Evolutionary conservation across 2,888 invertebrate genomes (phyloP).

Genomic region (Cartodere bifasciata): DNA sequence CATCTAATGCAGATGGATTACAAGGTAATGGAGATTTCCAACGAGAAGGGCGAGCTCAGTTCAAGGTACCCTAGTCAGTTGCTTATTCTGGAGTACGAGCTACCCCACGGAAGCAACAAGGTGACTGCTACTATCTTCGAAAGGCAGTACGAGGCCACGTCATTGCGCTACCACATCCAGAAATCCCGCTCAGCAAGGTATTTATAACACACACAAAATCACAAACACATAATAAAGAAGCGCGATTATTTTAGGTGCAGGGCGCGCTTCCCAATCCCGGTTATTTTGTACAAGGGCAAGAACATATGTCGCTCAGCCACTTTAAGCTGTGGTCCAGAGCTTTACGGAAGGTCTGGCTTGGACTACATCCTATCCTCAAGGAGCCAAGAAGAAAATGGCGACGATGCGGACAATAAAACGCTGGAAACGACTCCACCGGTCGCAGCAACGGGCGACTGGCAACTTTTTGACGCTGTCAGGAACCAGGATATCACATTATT

Average conservation of each 20-base stretch:
- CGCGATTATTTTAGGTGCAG: slow-evolving; percentile 49
- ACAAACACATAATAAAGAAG: slow-evolving; percentile 42
- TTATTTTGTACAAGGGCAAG: slow-evolving; percentile 62
- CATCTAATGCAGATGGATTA: slow-evolving; percentile 56
- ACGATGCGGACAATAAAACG: slow-evolving; percentile 21
- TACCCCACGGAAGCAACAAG: slow-evolving; percentile 19
- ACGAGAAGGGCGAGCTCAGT: slow-evolving; percentile 52
- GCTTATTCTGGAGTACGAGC: slow-evolving; percentile 49
- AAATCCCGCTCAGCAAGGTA: slow-evolving; percentile 10
- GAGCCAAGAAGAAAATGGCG: slow-evolving; percentile 9
- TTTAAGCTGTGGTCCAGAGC: slow-evolving; percentile 58
- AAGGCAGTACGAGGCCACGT: slow-evolving; percentile 3
- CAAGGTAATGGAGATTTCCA: slow-evolving; percentile 48
- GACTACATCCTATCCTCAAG: slow-evolving; percentile 32
- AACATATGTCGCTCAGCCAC: slow-evolving; percentile 64
- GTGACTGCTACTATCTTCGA: slow-evolving; percentile 6
- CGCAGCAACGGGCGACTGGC: slow-evolving; percentile 34
- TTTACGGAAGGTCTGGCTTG: slow-evolving; percentile 53
- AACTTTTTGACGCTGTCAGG: slow-evolving; percentile 49
- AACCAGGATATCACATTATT: slow-evolving; percentile 57
- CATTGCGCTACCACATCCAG: slow-evolving; percentile 10
- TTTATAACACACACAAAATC: slow-evolving; percentile 39
- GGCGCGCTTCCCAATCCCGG: slow-evolving; percentile 63
- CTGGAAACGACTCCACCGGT: slow-evolving; percentile 14
- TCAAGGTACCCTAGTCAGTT: slow-evolving; percentile 59